These are phyloP conservation scores for Nycticryphes semicollaris DNA, from an alignment of 2,113 vertebrate genomes.

Conservation along the genomic window DNA sequence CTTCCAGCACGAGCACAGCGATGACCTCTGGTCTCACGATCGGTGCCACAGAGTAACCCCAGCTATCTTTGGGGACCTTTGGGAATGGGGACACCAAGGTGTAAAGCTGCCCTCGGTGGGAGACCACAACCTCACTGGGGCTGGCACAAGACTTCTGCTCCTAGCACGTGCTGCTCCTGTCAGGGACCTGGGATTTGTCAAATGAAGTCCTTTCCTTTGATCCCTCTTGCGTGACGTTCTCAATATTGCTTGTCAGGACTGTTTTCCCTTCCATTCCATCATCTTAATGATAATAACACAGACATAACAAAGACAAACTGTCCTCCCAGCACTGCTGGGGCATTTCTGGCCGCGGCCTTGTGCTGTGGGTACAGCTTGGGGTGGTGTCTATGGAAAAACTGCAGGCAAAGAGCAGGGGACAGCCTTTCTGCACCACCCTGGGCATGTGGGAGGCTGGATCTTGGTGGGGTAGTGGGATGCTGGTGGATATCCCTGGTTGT, in stretches of 20 bases:
- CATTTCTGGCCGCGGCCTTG: background rate
- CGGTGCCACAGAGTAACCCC: background rate
- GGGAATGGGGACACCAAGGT: background rate
- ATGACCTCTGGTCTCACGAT: background rate
- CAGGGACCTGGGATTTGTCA: background rate
- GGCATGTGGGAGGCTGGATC: accelerated
- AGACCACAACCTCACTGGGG: background rate
- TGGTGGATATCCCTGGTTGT: background rate
- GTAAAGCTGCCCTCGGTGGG: accelerated
- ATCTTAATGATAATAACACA: background rate
- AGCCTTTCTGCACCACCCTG: background rate
- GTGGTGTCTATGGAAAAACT: no score
- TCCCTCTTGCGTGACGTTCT: background rate
- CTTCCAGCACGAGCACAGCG: background rate
- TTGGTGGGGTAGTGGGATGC: background rate
- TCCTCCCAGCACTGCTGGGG: accelerated
- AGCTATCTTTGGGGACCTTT: background rate
- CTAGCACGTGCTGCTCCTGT: accelerated
- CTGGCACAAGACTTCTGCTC: background rate
- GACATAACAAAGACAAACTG: background rate
- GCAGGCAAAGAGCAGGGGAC: background rate
- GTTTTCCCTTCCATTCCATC: background rate
- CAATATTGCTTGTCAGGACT: background rate
- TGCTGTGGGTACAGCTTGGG: accelerated
- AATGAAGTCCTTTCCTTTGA: background rate